Evolutionary conservation across 1,140 invertebrate genomes (phyloP).

Genomic region (Trichomalopsis sarcophagae): DNA sequence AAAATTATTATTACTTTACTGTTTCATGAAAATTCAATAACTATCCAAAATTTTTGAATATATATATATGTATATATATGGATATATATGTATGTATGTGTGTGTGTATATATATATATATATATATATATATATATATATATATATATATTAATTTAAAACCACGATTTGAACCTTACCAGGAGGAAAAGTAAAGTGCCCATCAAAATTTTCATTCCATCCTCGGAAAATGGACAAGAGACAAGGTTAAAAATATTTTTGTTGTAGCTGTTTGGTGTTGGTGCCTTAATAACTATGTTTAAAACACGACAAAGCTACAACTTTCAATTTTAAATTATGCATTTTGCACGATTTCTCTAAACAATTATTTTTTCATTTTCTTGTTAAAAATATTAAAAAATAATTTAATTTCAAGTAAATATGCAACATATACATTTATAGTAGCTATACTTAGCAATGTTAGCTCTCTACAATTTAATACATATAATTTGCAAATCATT

Average conservation of each 20-base stretch:
- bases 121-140: too few species aligned
- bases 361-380: not conserved
- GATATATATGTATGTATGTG: too few species aligned
- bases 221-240: slow-evolving; percentile 67
- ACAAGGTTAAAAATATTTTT: slow-evolving; percentile 70
- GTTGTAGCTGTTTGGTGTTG: slow-evolving; percentile 62
- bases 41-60: not conserved
- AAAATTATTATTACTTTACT: not conserved
- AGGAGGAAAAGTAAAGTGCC: slow-evolving; percentile 74
- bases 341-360: not conserved
- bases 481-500: not conserved
- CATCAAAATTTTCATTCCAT: slow-evolving; percentile 72
- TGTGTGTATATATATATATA: too few species aligned
- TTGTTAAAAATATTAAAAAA: not conserved
- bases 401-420: not conserved
- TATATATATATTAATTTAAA: slow-evolving; percentile 45
- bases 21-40: not conserved
- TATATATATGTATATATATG: too few species aligned
- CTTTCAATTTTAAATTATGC: slow-evolving; percentile 26
- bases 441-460: not conserved
- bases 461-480: not conserved
- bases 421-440: not conserved
- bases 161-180: slow-evolving; percentile 63
- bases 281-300: slow-evolving; percentile 53
- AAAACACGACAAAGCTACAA: not conserved